Conservation (phyloP, 2,888 invertebrate genomes). For the Theretra japonica region DNA sequence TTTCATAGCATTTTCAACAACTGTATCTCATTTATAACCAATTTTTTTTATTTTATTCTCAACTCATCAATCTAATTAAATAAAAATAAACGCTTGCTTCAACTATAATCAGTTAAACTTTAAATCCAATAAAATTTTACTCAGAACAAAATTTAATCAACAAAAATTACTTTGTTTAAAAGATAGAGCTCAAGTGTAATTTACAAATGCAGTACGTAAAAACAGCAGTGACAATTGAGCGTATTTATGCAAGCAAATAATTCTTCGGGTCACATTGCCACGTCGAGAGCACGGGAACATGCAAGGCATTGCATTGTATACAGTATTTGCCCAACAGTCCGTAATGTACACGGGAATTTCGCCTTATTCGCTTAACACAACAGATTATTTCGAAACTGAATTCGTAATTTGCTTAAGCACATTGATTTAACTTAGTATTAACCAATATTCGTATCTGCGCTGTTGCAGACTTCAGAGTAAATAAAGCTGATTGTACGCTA, state of each 20-base stretch:
- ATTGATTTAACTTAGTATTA: slow-evolving; percentile 4
- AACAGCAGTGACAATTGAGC: background rate
- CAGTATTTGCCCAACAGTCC: slow-evolving; percentile 50
- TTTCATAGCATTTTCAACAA: no score
- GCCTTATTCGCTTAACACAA: slow-evolving; percentile 23
- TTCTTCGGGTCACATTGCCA: background rate
- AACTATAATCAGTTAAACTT: no score
- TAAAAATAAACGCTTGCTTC: no score
- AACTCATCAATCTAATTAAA: no score
- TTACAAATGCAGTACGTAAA: background rate
- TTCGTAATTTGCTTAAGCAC: slow-evolving; percentile 32
- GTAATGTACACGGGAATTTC: slow-evolving; percentile 27
- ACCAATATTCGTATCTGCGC: slow-evolving; percentile 11
- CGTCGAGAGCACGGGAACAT: no score
- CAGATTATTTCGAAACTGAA: slow-evolving; percentile 27
- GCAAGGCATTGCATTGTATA: slow-evolving; percentile 51
- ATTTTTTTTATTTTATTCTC: no score
- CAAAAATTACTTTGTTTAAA: no score
- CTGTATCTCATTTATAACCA: no score
- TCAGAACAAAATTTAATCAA: no score
- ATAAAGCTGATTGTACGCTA: background rate
- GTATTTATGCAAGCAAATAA: background rate
- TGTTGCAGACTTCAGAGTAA: background rate
- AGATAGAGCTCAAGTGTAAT: background rate
- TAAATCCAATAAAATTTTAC: no score